Conservation (phyloP, 2,113 vertebrate species). For the Actenoides hombroni region DNA sequence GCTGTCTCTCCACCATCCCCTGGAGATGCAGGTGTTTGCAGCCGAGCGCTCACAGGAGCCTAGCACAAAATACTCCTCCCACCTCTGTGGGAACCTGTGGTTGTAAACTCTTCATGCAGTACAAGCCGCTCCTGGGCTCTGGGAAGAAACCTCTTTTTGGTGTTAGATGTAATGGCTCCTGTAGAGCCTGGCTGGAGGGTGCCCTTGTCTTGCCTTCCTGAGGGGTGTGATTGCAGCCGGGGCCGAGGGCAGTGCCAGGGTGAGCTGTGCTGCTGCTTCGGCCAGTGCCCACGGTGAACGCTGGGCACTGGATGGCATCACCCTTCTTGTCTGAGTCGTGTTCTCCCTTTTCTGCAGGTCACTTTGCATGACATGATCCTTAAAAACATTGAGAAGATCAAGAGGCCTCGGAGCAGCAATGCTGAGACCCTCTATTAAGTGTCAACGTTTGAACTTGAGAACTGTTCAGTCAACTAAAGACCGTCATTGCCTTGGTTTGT, state of each 20-base stretch:
- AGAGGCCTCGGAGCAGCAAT: constrained; percentile 98
- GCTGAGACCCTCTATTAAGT: constrained; percentile 95
- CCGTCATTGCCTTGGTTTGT: constrained; percentile 83
- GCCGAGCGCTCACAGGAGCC: neutral
- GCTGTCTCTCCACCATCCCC: neutral
- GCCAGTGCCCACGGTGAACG: neutral
- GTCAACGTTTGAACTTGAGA: constrained; percentile 75
- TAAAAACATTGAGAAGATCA: constrained; percentile 99
- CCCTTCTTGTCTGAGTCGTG: neutral
- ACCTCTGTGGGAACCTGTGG: neutral
- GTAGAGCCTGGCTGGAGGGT: neutral
- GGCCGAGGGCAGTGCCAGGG: neutral
- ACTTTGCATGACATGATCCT: constrained; percentile 99
- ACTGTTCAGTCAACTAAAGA: constrained; percentile 82
- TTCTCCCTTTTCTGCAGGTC: constrained; percentile 76
- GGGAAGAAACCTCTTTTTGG: neutral
- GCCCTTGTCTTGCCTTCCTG: neutral
- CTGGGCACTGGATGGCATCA: neutral
- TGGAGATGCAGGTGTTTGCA: neutral
- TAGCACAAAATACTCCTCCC: neutral
- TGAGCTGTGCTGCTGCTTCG: neutral
- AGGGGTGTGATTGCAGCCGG: neutral
- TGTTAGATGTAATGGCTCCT: neutral
- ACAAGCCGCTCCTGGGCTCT: neutral
- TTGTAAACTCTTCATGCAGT: neutral